A percentile compares a stretch with the other conserved stretches of the same genome.
phyloP scores from a whole-genome alignment of 2,113 vertebrate species.

The Clarias batrachus region DNA sequence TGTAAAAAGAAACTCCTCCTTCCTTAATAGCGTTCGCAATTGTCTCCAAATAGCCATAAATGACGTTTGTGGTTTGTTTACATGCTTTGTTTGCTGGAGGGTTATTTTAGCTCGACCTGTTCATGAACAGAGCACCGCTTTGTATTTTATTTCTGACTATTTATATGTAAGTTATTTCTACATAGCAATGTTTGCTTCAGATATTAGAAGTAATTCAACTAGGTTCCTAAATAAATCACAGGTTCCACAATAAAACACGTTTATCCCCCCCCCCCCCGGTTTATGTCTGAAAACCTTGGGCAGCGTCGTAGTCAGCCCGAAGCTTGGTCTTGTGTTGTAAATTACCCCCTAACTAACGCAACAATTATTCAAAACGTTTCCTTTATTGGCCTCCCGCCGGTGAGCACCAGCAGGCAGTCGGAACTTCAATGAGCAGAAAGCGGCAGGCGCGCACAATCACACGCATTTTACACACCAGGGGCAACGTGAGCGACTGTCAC shows the following conservation, averaged over 20 bases:
- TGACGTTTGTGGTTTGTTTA: neutral
- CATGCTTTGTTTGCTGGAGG: neutral
- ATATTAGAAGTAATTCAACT: neutral
- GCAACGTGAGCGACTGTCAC: conserved; percentile 52
- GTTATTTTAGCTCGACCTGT: neutral
- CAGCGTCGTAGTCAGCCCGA: conserved; percentile 46
- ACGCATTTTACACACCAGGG: conserved; percentile 44
- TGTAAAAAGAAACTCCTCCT: conserved; percentile 1
- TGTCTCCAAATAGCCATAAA: conserved; percentile 19
- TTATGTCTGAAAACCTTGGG: conserved; percentile 33
- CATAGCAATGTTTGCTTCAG: neutral
- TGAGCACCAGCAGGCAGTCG: conserved; percentile 65
- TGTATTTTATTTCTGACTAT: neutral
- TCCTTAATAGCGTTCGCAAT: neutral
- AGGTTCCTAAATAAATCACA: neutral
- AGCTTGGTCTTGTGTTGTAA: conserved; percentile 72
- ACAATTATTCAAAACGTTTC: conserved; percentile 70
- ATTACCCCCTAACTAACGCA: conserved; percentile 73
- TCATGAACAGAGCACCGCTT: neutral
- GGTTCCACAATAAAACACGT: no score
- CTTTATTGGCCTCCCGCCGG: conserved; percentile 63
- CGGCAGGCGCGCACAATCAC: conserved; percentile 15
- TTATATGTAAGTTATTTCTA: neutral
- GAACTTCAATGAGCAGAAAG: conserved; percentile 67
- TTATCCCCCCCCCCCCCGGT: no score